These are phyloP conservation scores for Lindbergichthys nudifrons DNA, from an alignment of 2,797 vertebrate genomes.

Conservation along the genomic window DNA sequence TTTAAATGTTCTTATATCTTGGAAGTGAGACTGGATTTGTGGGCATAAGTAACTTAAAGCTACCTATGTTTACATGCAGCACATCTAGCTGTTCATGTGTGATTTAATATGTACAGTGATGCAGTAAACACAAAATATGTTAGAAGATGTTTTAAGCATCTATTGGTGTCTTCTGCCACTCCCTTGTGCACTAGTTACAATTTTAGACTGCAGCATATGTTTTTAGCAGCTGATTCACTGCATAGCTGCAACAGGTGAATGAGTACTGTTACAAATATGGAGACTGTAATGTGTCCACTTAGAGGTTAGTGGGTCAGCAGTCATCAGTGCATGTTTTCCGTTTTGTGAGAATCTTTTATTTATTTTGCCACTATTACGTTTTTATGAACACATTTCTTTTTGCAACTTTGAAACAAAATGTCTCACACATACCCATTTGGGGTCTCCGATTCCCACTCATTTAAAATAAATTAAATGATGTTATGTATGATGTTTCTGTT, in stretches of 20 bases:
- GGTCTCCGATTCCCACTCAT: too few relatives aligned
- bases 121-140: not conserved
- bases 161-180: conserved; percentile 22
- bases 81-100: conserved; percentile 2
- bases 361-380: not conserved
- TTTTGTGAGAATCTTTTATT: not conserved
- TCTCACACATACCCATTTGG: not conserved
- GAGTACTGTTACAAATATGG: conserved; percentile 31
- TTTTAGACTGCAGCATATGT: conserved; percentile 65
- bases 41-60: conserved; percentile 14
- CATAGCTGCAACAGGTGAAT: conserved; percentile 57
- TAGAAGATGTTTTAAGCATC: not conserved
- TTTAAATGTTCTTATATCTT: conserved; percentile 43
- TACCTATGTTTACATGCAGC: conserved; percentile 24
- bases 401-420: not conserved
- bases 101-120: conserved; percentile 6
- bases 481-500: not conserved
- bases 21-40: conserved; percentile 14
- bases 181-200: conserved; percentile 34
- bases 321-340: conserved; percentile 1
- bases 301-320: conserved; percentile 57
- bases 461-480: not conserved
- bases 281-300: conserved; percentile 43
- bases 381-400: not conserved
- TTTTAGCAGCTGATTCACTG: conserved; percentile 51